Conservation (phyloP, 2,888 invertebrate species). For the Leistus spinibarbis region DNA sequence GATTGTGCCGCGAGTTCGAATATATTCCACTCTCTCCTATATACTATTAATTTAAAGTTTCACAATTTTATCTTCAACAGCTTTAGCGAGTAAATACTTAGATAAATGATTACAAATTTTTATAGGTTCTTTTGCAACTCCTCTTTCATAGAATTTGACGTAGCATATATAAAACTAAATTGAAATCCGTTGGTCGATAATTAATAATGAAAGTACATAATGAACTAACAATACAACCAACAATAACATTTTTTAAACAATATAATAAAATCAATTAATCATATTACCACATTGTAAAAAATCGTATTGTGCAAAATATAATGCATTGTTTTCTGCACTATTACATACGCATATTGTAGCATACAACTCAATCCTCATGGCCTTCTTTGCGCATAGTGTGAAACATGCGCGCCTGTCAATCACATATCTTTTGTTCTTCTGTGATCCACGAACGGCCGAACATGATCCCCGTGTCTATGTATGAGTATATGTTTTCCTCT, state of each 20-base stretch:
- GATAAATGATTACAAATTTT: too few species aligned
- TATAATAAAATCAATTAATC: slow-evolving; percentile 15
- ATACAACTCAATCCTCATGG: not conserved
- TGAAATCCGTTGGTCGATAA: not conserved
- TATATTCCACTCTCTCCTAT: too few species aligned
- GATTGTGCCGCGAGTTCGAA: too few species aligned
- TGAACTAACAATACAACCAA: not conserved
- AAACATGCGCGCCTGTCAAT: slow-evolving; percentile 4
- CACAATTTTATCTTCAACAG: too few species aligned
- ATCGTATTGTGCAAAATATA: not conserved
- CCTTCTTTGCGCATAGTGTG: not conserved
- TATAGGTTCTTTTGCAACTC: too few species aligned
- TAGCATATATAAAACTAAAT: too few species aligned
- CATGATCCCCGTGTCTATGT: not conserved
- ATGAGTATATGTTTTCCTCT: not conserved
- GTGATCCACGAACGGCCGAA: not conserved
- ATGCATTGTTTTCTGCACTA: not conserved
- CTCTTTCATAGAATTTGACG: too few species aligned
- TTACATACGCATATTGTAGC: not conserved
- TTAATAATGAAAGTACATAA: not conserved
- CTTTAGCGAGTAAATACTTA: too few species aligned
- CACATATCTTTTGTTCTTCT: slow-evolving; percentile 1
- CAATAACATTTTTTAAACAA: not conserved
- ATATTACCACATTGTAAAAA: not conserved
- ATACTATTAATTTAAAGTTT: too few species aligned